A percentile compares a stretch with the other conserved stretches of the same genome.
These are phyloP conservation scores for Yponomeuta cagnagella DNA, from an alignment of 2,888 invertebrate genomes.

Conservation along the genomic window DNA sequence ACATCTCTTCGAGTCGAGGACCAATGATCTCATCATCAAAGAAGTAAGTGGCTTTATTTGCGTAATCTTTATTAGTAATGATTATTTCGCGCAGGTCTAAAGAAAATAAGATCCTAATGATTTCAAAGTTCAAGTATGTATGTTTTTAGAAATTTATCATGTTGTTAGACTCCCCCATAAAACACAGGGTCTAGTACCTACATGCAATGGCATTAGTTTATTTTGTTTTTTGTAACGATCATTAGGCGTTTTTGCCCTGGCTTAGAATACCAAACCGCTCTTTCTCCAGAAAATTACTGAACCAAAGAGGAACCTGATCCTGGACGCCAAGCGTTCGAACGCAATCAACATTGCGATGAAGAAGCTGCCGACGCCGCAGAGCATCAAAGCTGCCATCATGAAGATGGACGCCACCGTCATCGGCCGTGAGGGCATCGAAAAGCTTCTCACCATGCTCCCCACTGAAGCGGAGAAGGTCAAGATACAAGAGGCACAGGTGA, in stretches of 20 bases:
- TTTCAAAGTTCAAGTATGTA: too few species aligned
- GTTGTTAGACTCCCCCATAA: too few species aligned
- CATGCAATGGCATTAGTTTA: too few species aligned
- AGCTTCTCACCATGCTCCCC: constrained; percentile 97
- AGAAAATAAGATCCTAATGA: too few species aligned
- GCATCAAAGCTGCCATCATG: constrained; percentile 98
- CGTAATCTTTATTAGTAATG: too few species aligned
- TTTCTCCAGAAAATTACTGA: constrained; percentile 59
- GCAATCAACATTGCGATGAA: constrained; percentile 99
- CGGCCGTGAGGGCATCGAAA: constrained; percentile 98
- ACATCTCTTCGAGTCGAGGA: constrained; percentile 96
- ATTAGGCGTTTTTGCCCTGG: too few species aligned
- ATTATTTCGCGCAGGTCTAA: too few species aligned
- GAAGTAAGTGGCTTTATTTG: constrained; percentile 28
- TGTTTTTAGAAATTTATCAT: too few species aligned
- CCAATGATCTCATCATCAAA: constrained; percentile 96
- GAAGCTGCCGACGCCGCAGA: constrained; percentile 96
- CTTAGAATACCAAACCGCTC: too few species aligned
- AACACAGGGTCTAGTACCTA: too few species aligned
- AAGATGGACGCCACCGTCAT: constrained; percentile 99
- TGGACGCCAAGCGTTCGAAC: constrained; percentile 98
- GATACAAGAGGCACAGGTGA: constrained; percentile 93
- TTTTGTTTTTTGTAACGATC: too few species aligned
- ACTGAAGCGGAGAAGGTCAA: constrained; percentile 97
- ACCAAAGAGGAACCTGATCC: constrained; percentile 80